A percentile compares a stretch with the other conserved stretches of the same genome.
Conservation (phyloP, 1,140 invertebrate genomes). For the Aradophagus sp. region DNA sequence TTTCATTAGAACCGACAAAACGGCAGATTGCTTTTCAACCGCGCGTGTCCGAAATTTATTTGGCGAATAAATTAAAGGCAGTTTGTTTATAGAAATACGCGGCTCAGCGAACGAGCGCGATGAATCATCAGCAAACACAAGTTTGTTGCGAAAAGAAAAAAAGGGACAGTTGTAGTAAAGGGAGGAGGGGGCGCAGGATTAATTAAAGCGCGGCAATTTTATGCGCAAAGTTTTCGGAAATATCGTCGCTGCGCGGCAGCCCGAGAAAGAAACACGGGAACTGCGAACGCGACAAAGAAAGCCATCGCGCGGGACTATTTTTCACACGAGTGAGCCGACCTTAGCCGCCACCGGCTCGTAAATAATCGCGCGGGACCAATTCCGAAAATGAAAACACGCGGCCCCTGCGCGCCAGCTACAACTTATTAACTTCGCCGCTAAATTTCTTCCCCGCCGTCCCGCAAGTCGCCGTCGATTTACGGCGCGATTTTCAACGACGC, state of each 20-base stretch:
- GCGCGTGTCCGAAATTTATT: constrained; percentile 42
- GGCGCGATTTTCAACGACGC: no score
- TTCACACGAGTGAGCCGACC: constrained; percentile 19
- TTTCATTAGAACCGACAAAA: constrained; percentile 44
- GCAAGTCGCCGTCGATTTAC: constrained; percentile 33
- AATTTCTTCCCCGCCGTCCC: constrained; percentile 38
- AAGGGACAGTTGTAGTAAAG: no score
- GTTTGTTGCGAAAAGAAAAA: constrained; percentile 52
- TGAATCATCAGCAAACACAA: constrained; percentile 49
- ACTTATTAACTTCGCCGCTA: constrained; percentile 55
- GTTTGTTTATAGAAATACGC: constrained; percentile 54
- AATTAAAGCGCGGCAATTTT: constrained; percentile 52
- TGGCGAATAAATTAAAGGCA: constrained; percentile 48
- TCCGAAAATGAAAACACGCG: constrained; percentile 57
- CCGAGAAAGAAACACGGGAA: constrained; percentile 44
- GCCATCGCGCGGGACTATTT: constrained; percentile 31
- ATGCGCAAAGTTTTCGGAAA: constrained; percentile 54
- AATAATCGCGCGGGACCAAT: constrained; percentile 51
- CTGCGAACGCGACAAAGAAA: constrained; percentile 55
- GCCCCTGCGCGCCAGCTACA: constrained; percentile 43
- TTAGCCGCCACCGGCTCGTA: constrained; percentile 35
- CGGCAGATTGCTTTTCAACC: constrained; percentile 49
- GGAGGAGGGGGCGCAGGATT: constrained; percentile 43
- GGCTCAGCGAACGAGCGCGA: constrained; percentile 51
- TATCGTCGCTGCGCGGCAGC: constrained; percentile 28